Evolutionary conservation across 2,888 invertebrate genomes (phyloP).

Genomic region (Sesamia inferens): DNA sequence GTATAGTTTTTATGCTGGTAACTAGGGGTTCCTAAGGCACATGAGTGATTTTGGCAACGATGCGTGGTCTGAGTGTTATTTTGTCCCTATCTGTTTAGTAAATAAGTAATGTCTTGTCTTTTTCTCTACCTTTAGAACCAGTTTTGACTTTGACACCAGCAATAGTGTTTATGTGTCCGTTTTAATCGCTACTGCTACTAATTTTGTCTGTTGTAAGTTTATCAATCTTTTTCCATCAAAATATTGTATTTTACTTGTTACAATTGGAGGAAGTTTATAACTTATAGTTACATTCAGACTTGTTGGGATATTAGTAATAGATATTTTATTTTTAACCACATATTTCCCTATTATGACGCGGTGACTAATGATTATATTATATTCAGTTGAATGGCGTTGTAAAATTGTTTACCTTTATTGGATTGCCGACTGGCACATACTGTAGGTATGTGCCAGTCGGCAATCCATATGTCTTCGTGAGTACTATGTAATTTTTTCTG

Average conservation of each 20-base stretch:
- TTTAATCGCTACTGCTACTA: not conserved
- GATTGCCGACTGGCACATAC: not conserved
- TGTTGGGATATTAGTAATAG: not conserved
- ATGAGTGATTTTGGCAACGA: not conserved
- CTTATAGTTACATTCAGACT: not conserved
- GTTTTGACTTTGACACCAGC: not conserved
- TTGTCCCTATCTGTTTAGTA: not conserved
- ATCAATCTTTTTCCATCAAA: not conserved
- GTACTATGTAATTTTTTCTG: too few relatives aligned
- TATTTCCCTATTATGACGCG: constrained; percentile 37
- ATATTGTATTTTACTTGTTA: not conserved
- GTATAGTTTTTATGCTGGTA: too few relatives aligned
- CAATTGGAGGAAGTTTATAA: not conserved
- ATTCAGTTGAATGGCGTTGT: constrained; percentile 26
- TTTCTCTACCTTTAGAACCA: not conserved
- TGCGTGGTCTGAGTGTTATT: not conserved
- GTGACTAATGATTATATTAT: constrained; percentile 23
- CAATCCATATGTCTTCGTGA: too few relatives aligned
- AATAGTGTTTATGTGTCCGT: not conserved
- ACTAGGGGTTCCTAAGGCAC: not conserved
- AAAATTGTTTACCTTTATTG: constrained; percentile 18
- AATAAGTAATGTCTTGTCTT: not conserved
- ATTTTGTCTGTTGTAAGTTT: accelerated
- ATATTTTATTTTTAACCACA: constrained; percentile 17
- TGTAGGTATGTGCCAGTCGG: too few relatives aligned